A percentile compares a stretch with the other conserved stretches of the same genome.
Evolutionary conservation across 2,113 vertebrate genomes (phyloP).

Genomic region (Cariama cristata): DNA sequence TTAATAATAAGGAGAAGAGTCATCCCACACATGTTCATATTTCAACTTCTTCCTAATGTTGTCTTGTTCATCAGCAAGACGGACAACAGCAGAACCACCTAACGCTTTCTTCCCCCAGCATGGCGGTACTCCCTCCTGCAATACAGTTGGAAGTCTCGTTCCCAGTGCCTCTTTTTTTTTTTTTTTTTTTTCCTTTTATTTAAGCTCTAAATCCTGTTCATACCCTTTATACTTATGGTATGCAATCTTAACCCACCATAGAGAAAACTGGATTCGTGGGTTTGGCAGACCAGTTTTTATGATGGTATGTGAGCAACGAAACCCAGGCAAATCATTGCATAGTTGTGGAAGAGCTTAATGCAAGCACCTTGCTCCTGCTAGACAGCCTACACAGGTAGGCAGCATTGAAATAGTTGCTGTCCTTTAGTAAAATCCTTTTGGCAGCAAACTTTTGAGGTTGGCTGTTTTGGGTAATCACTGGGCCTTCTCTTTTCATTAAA

Average conservation of each 20-base stretch:
- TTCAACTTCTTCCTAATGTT: neutral
- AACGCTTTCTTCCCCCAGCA: neutral
- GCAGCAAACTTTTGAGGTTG: neutral
- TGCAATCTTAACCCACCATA: neutral
- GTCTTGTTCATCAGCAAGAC: neutral
- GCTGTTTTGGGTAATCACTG: neutral
- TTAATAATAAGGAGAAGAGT: neutral
- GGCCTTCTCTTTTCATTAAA: neutral
- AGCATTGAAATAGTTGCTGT: neutral
- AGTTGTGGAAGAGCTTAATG: neutral
- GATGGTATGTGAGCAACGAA: neutral
- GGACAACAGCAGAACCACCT: neutral
- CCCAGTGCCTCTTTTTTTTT: neutral
- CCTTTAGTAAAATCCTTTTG: neutral
- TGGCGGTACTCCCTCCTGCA: fast-evolving
- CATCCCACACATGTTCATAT: neutral
- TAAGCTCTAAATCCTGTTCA: neutral
- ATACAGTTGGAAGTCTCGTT: neutral
- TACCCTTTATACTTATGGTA: neutral
- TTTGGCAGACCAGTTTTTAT: neutral
- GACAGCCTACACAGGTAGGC: neutral
- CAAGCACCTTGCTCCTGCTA: neutral
- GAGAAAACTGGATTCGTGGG: neutral
- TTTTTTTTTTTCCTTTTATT: no score
- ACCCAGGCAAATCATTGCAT: neutral